Evolutionary conservation across 2,797 vertebrate species (phyloP), one percentile per base, ranked within the genome.

Genomic region (Lacerta agilis): DNA sequence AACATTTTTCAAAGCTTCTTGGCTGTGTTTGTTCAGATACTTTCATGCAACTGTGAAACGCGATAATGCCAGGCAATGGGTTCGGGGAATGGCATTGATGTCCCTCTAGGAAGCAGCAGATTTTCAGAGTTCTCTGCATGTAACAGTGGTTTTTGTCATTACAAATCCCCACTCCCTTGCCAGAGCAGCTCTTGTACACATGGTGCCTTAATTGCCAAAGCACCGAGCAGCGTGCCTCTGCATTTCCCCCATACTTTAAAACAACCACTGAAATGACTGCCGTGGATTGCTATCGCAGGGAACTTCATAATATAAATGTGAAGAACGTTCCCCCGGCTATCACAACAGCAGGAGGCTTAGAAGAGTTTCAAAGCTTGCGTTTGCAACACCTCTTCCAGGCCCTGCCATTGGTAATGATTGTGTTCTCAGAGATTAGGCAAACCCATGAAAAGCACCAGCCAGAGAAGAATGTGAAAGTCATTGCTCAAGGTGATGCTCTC

Each of bases 191-290:
- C 36, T 49, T 10, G 23, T 29, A 0, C 1, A 5, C 85, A 3
- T 1, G 0, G 33, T 45, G 77, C 33, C 18, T 36, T 41, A 38
- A 2, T 79, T 0, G 4, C 29, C 8, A 27, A 49, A 83, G 82
- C 41, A 0, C 61, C 3, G 0, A 33, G 83, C n/a, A 10, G 5
- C 73, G 3, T 20, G 8, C 0, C 0, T 23, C 27, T 1, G 0
- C 75, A 55, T 29, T 17, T 27, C 17, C 8, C 43, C 20, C 49
- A 43, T 71, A 61, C 73, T 73, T 69, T 71, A 71, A 55, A 43
- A 15, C 36, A 10, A 38, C 82, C 27, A 17, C 10, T 81, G 5
- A 45, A 80, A 77, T 0, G 5, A 1, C 67, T 45, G 2, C 3
- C 3, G 18, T 0, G 13, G 29, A 1, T 33, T 79, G 2, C 79